Evolutionary conservation across 2,113 vertebrate species (phyloP).

Genomic region (Nyctereutes procyonoides): DNA sequence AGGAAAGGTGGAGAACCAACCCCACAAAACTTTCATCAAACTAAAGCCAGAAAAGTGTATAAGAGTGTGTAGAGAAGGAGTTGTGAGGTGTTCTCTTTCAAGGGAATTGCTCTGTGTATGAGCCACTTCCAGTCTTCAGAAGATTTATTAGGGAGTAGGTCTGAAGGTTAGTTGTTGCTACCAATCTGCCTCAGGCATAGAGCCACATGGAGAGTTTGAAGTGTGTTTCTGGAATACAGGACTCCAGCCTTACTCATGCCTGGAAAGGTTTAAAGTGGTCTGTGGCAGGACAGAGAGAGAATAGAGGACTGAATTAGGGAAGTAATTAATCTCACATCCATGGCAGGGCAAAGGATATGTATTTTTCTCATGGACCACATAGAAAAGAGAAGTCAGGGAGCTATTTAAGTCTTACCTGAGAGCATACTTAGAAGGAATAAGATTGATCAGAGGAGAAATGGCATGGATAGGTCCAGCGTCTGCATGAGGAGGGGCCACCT

Average conservation of each 20-base stretch:
- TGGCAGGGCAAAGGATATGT: neutral
- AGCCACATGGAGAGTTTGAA: slow-evolving; percentile 24
- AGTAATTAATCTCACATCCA: neutral
- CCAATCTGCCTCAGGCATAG: slow-evolving; percentile 16
- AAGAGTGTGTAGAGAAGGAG: neutral
- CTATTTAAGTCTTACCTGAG: neutral
- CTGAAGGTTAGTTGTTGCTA: neutral
- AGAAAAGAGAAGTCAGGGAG: neutral
- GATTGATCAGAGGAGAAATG: neutral
- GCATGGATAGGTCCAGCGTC: neutral
- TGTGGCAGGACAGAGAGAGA: neutral
- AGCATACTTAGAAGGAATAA: neutral
- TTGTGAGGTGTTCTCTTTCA: neutral
- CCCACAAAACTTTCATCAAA: neutral
- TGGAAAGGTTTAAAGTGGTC: slow-evolving; percentile 16
- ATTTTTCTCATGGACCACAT: neutral
- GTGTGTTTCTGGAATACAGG: neutral
- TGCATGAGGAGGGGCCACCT: neutral
- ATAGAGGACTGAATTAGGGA: neutral
- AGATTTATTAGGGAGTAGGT: neutral
- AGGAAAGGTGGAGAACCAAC: neutral
- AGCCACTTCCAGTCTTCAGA: slow-evolving; percentile 38
- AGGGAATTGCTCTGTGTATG: neutral
- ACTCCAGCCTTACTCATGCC: neutral
- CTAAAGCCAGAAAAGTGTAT: neutral